A percentile compares a stretch with the other conserved stretches of the same genome.
Evolutionary conservation across 2,113 vertebrate genomes (phyloP).

Genomic region (Ciconia maguari): DNA sequence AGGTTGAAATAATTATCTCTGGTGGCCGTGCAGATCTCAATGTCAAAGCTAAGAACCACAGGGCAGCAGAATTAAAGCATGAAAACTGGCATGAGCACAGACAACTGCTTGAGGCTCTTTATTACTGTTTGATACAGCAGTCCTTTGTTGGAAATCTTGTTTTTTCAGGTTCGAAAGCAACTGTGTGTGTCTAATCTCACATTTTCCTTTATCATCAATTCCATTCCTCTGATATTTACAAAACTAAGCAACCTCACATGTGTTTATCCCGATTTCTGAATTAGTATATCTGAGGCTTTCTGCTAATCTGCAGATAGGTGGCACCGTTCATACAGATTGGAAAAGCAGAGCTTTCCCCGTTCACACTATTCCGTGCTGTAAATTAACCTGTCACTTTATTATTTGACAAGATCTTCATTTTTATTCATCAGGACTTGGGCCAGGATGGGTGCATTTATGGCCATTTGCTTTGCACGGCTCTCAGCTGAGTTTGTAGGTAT

Average conservation of each 20-base stretch:
- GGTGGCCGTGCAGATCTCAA: slow-evolving; percentile 84
- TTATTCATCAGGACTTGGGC: slow-evolving; percentile 87
- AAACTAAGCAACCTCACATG: slow-evolving; percentile 80
- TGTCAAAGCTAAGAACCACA: slow-evolving; percentile 85
- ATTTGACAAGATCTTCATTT: slow-evolving; percentile 92
- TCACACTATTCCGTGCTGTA: slow-evolving; percentile 79
- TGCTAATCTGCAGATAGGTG: slow-evolving; percentile 91
- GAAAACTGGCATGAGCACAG: slow-evolving; percentile 90
- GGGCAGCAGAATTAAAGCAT: slow-evolving; percentile 86
- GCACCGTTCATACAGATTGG: slow-evolving; percentile 93
- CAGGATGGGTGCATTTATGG: slow-evolving; percentile 83
- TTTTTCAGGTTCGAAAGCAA: slow-evolving; percentile 80
- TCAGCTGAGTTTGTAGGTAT: slow-evolving; percentile 86
- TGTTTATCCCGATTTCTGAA: slow-evolving; percentile 76
- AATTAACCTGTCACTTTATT: slow-evolving; percentile 93
- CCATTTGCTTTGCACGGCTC: slow-evolving; percentile 82
- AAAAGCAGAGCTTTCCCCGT: slow-evolving; percentile 68
- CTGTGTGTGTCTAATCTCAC: slow-evolving; percentile 86
- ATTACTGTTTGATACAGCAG: slow-evolving; percentile 87
- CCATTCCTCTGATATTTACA: slow-evolving; percentile 85
- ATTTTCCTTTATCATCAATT: slow-evolving; percentile 89
- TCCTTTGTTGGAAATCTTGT: slow-evolving; percentile 86
- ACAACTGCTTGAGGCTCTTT: slow-evolving; percentile 89
- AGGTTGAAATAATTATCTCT: slow-evolving; percentile 91
- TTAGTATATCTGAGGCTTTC: slow-evolving; percentile 74